phyloP scores from a whole-genome alignment of 2,797 vertebrate genomes.

The Eulemur rubriventer region DNA sequence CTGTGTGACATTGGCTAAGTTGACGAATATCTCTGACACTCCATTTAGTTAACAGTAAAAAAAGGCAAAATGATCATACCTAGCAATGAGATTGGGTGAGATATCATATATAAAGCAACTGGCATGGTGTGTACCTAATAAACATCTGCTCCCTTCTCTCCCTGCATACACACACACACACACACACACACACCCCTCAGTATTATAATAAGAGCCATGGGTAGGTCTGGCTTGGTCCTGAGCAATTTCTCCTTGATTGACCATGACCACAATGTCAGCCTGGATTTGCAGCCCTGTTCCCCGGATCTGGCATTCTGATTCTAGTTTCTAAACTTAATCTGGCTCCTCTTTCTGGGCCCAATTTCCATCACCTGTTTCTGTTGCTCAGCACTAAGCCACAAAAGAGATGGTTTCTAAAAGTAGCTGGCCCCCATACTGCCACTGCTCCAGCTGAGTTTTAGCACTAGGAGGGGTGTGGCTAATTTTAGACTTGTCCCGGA shows the following conservation, averaged over 20 bases:
- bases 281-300: conserved; percentile 9
- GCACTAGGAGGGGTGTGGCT: neutral
- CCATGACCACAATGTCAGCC: neutral
- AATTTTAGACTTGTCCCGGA: conserved; percentile 70
- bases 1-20: neutral
- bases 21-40: neutral
- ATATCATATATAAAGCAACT: neutral
- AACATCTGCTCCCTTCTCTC: neutral
- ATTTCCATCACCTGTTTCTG: conserved; percentile 73
- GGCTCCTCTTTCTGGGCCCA: conserved; percentile 38
- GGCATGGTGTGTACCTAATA: no score
- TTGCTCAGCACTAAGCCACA: conserved; percentile 29
- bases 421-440: neutral
- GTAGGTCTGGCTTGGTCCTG: neutral
- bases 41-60: neutral
- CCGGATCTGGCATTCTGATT: conserved; percentile 14
- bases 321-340: neutral
- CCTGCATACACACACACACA: neutral
- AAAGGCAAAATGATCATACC: neutral
- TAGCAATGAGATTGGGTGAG: neutral
- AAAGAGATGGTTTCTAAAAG: conserved; percentile 53
- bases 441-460: neutral
- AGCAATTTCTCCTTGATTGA: conserved; percentile 22
- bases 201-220: neutral
- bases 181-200: neutral